Base-by-base conservation (phyloP, 2,113 vertebrate genomes). In the Centropristis striata region DNA sequence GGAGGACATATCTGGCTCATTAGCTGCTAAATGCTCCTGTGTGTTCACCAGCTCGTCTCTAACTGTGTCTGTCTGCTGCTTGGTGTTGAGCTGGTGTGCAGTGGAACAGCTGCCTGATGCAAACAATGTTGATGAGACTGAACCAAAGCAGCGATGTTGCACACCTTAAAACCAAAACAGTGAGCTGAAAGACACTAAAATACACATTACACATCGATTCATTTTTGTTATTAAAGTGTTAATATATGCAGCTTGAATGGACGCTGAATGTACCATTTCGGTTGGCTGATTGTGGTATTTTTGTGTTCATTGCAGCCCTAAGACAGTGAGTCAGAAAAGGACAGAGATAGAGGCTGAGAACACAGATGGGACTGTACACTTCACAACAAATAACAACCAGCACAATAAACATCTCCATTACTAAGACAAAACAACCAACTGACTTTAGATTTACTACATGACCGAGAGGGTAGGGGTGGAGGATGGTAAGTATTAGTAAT, bases 371-470 rank as follows among this genome's bases (percentile, higher is more conserved):
- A 75, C 44, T 42, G 78, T 81, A 88, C 50, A 91, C 79, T 93
- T 94, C 82, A 95, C 87, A 81, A 90, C 83, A 88, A 80, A 84
- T 42, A 95, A 93, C 87, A 81, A 85, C 66, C 79, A 90, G 77
- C 90, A 92, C 55, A 79, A 86, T 54, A 77, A 86, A 67, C 74
- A 89, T 71, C 54, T 86, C 66, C 68, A 75, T 73, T 44, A 90
- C 81, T 78, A 72, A 79, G 80, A 90, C 87, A 86, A 60, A 71
- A 91, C 90, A 88, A 81, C 66, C 87, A 90, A 71, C 88, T 89
- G 84, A 86, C 84, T 2, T 55, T 90, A 59, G 49, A 36, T 41
- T 64, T 51, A 81, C 67, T 75, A 70, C 28, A 78, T 58, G 55
- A 70, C 68, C 23, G 13, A 63, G 58, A 63, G 47, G 47, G 55